phyloP scores from a whole-genome alignment of 1,140 invertebrate genomes.

The Hesperophylax magnus region DNA sequence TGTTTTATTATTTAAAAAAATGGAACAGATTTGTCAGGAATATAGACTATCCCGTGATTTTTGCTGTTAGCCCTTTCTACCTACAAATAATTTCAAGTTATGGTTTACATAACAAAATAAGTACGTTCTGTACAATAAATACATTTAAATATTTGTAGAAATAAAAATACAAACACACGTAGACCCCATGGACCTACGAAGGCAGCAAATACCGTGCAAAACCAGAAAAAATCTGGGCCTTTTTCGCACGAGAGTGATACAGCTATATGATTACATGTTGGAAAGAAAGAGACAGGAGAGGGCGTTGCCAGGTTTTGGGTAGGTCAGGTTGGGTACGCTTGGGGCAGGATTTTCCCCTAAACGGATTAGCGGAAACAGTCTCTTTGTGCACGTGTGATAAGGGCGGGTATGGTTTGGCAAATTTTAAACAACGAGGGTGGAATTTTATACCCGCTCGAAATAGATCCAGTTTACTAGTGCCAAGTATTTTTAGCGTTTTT shows the following conservation, averaged over 20 bases:
- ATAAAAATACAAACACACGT: too few relatives aligned
- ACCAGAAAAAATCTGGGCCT: neutral
- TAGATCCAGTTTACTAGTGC: neutral
- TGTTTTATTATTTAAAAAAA: too few relatives aligned
- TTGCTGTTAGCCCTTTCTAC: too few relatives aligned
- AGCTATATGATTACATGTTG: neutral
- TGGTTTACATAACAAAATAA: too few relatives aligned
- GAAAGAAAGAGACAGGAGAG: neutral
- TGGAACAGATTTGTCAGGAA: too few relatives aligned
- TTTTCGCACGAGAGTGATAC: neutral
- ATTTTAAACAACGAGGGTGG: neutral
- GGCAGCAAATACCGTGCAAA: neutral
- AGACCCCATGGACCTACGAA: neutral
- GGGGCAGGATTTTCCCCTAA: slow-evolving; percentile 9
- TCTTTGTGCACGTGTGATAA: neutral
- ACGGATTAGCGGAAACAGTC: neutral
- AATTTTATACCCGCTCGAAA: neutral
- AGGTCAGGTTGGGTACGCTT: slow-evolving; percentile 13
- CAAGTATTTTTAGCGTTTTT: neutral
- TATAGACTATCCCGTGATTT: too few relatives aligned
- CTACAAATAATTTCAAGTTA: too few relatives aligned
- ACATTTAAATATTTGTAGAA: too few relatives aligned
- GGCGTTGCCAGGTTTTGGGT: slow-evolving; percentile 26
- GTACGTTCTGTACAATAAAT: too few relatives aligned
- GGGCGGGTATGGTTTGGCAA: slow-evolving; percentile 2